Evolutionary conservation across 1,140 invertebrate species (phyloP).

Genomic region (Microplitis demolitor): DNA sequence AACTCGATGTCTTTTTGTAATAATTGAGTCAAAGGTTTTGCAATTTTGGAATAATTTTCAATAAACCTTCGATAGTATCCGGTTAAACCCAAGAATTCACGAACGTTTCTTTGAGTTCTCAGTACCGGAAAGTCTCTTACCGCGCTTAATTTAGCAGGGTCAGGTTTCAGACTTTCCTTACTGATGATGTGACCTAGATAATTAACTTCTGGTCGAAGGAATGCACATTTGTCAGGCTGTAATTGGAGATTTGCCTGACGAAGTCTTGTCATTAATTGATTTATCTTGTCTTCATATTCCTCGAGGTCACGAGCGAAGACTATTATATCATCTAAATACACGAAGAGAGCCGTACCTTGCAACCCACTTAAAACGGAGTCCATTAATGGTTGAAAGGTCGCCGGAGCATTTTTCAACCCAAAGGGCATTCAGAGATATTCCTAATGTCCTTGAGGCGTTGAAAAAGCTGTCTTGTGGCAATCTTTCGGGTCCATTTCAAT

Average conservation of each 20-base stretch:
- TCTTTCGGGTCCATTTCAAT: neutral
- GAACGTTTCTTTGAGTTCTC: no score
- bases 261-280: neutral
- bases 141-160: no score
- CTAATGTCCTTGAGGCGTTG: neutral
- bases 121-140: no score
- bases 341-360: neutral
- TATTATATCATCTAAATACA: conserved; percentile 1
- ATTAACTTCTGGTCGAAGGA: neutral
- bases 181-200: no score
- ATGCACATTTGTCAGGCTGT: no score
- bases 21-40: neutral
- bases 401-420: neutral
- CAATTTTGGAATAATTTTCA: neutral
- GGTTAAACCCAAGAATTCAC: no score
- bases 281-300: neutral
- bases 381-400: no score
- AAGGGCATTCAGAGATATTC: neutral
- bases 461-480: neutral
- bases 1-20: neutral
- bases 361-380: neutral
- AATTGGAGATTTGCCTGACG: neutral
- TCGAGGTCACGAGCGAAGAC: no score
- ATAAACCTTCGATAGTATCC: conserved; percentile 6
- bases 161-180: no score